Evolutionary conservation across 2,797 vertebrate genomes (phyloP), one percentile per base, ranked within the genome.

Genomic region (Halcyon chelicuti): DNA sequence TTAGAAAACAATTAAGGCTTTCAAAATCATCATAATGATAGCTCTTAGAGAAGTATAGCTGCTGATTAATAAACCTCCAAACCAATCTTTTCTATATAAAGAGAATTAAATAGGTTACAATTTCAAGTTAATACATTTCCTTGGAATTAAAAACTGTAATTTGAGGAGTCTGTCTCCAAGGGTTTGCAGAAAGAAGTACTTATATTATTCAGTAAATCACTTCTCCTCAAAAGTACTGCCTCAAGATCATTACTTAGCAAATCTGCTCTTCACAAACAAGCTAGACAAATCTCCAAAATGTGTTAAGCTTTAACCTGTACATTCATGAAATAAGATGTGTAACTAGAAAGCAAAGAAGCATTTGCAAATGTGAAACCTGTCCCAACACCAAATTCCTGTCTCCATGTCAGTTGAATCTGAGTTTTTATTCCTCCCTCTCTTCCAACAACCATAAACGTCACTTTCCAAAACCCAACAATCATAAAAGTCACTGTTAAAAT

Each of bases 91-190:
- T 55, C 40, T 4, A 1, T 35, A 68, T 47, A 78, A 94, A 90
- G 29, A 62, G 16, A 92, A 95, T 47, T 92, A 70, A 96, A 79
- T 23, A 40, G 52, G 60, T 72, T 79, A 71, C 47, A 77, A 61
- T 70, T 96, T 96, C 63, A 86, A 52, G 71, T 75, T 61, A 47
- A 58, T 4, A 7, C 63, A 93, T 68, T 86, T 93, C 62, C 61
- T 70, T 76, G 63, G 72, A 96, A 79, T 58, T 67, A 75, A 51
- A 83, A 93, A 93, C 21, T 25, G 26, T 73, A 87, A 93, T 91
- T 92, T 86, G 26, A 95, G 88, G 94, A 90, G 51, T 70, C 70
- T 54, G 61, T 63, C 86, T 68, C 60, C 40, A 75, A 88, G 74
- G 75, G 94, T 65, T 76, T 90, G 44, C 77, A 86, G 46, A 70